Base-by-base conservation (phyloP, 2,888 invertebrate species). In the Sympetrum striolatum region DNA sequence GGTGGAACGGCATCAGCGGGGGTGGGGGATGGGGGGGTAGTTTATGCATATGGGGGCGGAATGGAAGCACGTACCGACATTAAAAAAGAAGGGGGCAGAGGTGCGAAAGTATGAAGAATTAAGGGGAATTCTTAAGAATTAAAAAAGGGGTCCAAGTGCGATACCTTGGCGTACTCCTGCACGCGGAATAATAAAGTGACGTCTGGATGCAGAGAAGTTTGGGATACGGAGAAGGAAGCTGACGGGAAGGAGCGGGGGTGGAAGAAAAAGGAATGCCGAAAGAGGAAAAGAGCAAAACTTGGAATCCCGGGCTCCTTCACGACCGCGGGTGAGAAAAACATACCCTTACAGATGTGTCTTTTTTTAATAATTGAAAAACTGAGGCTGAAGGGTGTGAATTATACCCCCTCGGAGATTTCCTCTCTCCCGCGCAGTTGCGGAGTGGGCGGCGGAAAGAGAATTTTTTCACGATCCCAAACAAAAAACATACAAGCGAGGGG, bases 341-440 rank as follows among this genome's bases (percentile, higher is more conserved):
- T 60, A 58, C 86, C 22, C 58, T 31, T 58, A n/a, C 53, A 31
- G 58, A 25, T 44, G 86, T 37, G 37, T 31, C 35, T 53, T 25
- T 60, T 86, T 86, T 86, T 60, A 37, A 86, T 86, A 86, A 86
- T 86, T 58, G 86, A 86, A 86, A 86, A 86, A 86, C 86, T 86
- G 86, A 58, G 86, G 53, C 60, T 35, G 53, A 60, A 86, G 86
- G 86, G 86, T 35, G 86, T 86, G 86, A 86, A 86, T 86, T 86
- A 86, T 86, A 18, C 86, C 37, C 31, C 86, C 86, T 48, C 86
- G 5, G 86, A 86, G 86, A 86, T 60, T 86, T 60, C 58, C 60
- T 25, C 48, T 81, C 35, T 58, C 44, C 37, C 58, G 14, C 14
- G 58, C 31, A 35, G 86, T 22, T 4, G 86, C 60, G 18, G 58